Evolutionary conservation across 2,888 invertebrate species (phyloP).

Genomic region (Drosophila greeni): DNA sequence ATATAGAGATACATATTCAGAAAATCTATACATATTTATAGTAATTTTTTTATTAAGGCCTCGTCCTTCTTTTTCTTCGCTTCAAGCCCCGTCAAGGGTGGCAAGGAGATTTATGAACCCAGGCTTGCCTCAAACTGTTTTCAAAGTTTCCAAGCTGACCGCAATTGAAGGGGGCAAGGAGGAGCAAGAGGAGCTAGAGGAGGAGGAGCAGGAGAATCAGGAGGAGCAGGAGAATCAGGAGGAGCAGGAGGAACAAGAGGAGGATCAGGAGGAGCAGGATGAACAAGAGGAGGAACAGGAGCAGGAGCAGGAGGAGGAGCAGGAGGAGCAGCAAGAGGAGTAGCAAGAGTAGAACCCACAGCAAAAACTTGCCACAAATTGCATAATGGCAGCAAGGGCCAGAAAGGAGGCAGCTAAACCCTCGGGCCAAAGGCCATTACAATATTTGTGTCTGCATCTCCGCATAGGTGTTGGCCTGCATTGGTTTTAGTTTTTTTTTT

Average conservation of each 20-base stretch:
- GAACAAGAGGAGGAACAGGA: no score
- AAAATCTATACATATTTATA: no score
- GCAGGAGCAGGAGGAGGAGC: no score
- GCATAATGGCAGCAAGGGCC: slow-evolving; percentile 27
- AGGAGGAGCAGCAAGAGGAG: background rate
- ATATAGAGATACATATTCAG: no score
- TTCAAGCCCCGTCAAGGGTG: slow-evolving; percentile 35
- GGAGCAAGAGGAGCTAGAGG: background rate
- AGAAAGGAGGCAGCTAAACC: background rate
- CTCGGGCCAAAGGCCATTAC: slow-evolving; percentile 34
- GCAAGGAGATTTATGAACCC: slow-evolving; percentile 54
- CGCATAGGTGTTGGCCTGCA: slow-evolving; percentile 44
- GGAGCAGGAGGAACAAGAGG: background rate
- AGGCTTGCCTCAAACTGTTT: slow-evolving; percentile 39
- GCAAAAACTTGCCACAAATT: slow-evolving; percentile 43
- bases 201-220: background rate
- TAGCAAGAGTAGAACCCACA: background rate
- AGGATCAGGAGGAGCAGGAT: background rate
- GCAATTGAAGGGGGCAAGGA: slow-evolving; percentile 10
- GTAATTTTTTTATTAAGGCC: slow-evolving; percentile 12
- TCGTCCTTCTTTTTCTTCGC: slow-evolving; percentile 7
- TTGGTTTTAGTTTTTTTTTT: slow-evolving; percentile 27
- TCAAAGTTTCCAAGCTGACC: slow-evolving; percentile 37
- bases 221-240: no score
- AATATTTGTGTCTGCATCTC: slow-evolving; percentile 51